Evolutionary conservation across 2,888 invertebrate species (phyloP).

Genomic region (Gastrophysa polygoni): DNA sequence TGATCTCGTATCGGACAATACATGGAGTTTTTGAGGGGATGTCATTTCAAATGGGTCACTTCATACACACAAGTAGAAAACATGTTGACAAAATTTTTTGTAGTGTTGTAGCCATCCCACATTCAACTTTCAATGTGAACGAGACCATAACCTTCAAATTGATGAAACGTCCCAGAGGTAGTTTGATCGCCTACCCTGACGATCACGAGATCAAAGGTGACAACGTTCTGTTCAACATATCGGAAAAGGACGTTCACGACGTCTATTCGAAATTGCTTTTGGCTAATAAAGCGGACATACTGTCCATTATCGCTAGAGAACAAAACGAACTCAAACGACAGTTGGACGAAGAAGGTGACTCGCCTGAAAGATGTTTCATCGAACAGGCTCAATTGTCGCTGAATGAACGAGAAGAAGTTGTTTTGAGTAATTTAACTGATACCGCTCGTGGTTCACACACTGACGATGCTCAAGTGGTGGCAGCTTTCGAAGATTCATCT

Average conservation of each 20-base stretch:
- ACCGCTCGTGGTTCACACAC: background rate
- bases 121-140: slow-evolving; percentile 64
- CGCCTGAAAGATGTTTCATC: slow-evolving; percentile 84
- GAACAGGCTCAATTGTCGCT: slow-evolving; percentile 81
- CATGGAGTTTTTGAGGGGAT: no score
- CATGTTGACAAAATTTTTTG: slow-evolving; percentile 18
- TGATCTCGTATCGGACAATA: no score
- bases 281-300: slow-evolving; percentile 72
- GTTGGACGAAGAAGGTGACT: slow-evolving; percentile 69
- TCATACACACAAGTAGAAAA: no score
- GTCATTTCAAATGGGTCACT: no score
- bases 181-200: slow-evolving; percentile 64
- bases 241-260: slow-evolving; percentile 61
- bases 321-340: slow-evolving; percentile 68
- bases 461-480: slow-evolving; percentile 1
- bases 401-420: slow-evolving; percentile 60
- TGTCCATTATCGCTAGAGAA: slow-evolving; percentile 77
- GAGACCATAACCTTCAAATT: slow-evolving; percentile 78
- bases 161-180: slow-evolving; percentile 70
- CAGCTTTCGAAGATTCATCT: slow-evolving; percentile 3
- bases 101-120: slow-evolving; percentile 67
- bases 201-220: slow-evolving; percentile 49
- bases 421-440: slow-evolving; percentile 33
- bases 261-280: slow-evolving; percentile 79
- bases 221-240: slow-evolving; percentile 56